Conservation (phyloP, 92 coral and sea anemone species). For the Parazoanthus darwini region DNA sequence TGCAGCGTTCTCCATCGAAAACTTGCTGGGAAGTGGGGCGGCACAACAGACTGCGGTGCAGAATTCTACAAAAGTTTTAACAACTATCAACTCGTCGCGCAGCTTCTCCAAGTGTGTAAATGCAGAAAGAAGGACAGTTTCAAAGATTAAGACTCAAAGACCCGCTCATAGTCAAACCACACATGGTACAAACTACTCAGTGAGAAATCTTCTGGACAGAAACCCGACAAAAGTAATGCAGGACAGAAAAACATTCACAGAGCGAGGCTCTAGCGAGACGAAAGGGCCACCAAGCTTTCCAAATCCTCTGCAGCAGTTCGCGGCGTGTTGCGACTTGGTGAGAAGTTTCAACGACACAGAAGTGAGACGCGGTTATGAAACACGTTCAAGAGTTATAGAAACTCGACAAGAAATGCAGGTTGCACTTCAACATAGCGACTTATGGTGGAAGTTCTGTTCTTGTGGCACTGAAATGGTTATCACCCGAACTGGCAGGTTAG, state of each 20-base stretch:
- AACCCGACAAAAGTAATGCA: not conserved
- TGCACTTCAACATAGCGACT: constrained; percentile 82
- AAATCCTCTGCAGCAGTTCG: constrained; percentile 62
- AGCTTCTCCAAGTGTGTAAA: not conserved
- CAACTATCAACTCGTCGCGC: not conserved
- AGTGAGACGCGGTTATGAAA: constrained; percentile 36
- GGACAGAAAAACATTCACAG: not conserved
- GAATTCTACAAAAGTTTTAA: constrained; percentile 37
- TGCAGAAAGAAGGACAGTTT: constrained; percentile 11
- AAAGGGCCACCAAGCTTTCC: not conserved
- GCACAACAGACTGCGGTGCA: constrained; percentile 44
- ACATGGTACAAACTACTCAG: not conserved
- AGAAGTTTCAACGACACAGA: constrained; percentile 53
- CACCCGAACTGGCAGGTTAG: constrained; percentile 88
- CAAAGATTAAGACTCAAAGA: not conserved
- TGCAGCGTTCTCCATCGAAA: constrained; percentile 84
- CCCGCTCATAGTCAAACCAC: not conserved
- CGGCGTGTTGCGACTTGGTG: constrained; percentile 71
- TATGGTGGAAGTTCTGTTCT: constrained; percentile 91
- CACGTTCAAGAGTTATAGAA: constrained; percentile 47
- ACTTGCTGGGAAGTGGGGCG: constrained; percentile 40
- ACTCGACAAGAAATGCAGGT: constrained; percentile 77
- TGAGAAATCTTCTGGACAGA: not conserved
- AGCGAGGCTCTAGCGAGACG: constrained; percentile 8
- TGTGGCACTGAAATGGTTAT: constrained; percentile 93